Base-by-base conservation (phyloP, 37 sponge, comb jelly and placozoan species). In the Mnemiopsis leidyi region DNA sequence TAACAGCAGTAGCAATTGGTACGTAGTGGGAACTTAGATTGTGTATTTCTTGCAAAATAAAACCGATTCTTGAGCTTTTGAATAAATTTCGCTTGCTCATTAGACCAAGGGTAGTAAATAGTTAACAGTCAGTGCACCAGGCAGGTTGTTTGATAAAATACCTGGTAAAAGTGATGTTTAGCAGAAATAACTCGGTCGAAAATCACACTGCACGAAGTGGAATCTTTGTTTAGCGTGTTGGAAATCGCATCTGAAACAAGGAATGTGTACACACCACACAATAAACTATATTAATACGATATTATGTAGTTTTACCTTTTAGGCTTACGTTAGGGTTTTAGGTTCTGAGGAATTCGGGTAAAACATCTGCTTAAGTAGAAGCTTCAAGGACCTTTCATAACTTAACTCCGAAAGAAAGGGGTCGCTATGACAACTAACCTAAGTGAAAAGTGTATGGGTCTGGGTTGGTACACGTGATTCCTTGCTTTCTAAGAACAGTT, bases 111-210 rank as follows among this genome's bases (percentile, higher is more conserved):
- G n/a, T n/a, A n/a, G n/a, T n/a, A n/a, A n/a, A n/a, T n/a, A n/a
- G n/a, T n/a, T n/a, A n/a, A n/a, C n/a, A n/a, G n/a, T n/a, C n/a
- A n/a, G n/a, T n/a, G n/a, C n/a, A n/a, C n/a, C n/a, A n/a, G n/a
- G n/a, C n/a, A n/a, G n/a, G n/a, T n/a, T n/a, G n/a, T n/a, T n/a
- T n/a, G n/a, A n/a, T 29, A 5, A 3, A 71, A 18, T 85, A 85
- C 90, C 90, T 85, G 90, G 30, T 85, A 85, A 21, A 28, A 85
- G 29, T 85, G 90, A 39, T 85, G 36, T 21, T 40, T 85, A 28
- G 90, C 24, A 24, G 61, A 38, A 23, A 85, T 85, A 7, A 40
- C 3, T 85, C 90, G 13, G 61, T 85, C 36, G 61, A 85, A 85
- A 13, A 85, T 85, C 13, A 85, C 35, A 33, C 35, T 85, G 40